Base-by-base conservation (phyloP, 2,888 invertebrate genomes). In the Elegia similella region DNA sequence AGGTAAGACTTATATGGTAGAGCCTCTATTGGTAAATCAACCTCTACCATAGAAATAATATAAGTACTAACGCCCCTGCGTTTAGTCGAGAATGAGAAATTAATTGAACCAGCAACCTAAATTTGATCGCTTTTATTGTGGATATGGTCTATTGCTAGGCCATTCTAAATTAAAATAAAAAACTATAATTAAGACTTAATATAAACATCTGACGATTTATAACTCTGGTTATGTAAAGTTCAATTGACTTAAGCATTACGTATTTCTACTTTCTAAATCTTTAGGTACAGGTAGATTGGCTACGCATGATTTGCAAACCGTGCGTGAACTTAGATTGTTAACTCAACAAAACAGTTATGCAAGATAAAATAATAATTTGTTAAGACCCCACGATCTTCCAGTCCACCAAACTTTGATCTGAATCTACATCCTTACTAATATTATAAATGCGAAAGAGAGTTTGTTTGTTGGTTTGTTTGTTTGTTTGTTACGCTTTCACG, bases 261-360 rank as follows among this genome's bases (percentile, higher is more conserved):
- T 46, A 46, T 29, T 46, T 47, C 30, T 30, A 47, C 47, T 47
- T 47, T 47, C 47, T 47, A 47, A 47, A 30, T 47, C 29, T 30
- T 47, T 47, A n/a, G n/a, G n/a, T n/a, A 30, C 30, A 29, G 47
- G 30, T 47, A 29, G 47, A 47, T 47, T 15, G 23, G 47, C 29
- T 47, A 13, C 30, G 47, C 47, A 47, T 47, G 47, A 47, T 47
- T 13, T 47, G 47, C 47, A 30, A 47, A 30, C 47, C 30, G 47
- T 47, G 47, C 47, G 47, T 47, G 47, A 47, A 47, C 30, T 30
- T 6, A 47, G 47, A 47, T 47, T 47, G 29, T 47, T 47, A 47
- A 30, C 47, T 44, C 12, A 29, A 46, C 23, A 23, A 46, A n/a
- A 23, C 7, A 23, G 23, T 38, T 38, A 38, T 38, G 38, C 38